Percentiles rank a stretch among this genome's conserved stretches.
phyloP scores from a whole-genome alignment of 2,113 vertebrate genomes.

The Nycticebus coucang region DNA sequence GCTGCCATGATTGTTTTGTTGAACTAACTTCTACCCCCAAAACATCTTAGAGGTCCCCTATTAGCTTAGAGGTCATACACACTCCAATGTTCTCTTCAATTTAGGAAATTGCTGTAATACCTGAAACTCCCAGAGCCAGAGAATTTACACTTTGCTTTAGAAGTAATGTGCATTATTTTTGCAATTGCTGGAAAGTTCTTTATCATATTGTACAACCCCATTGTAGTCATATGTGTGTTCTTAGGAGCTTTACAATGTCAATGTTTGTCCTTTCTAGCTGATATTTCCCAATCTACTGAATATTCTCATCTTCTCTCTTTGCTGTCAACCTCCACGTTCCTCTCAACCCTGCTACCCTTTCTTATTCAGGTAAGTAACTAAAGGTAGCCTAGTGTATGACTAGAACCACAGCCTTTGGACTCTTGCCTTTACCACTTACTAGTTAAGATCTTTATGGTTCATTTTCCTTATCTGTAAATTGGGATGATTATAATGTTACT shows the following conservation, averaged over 20 bases:
- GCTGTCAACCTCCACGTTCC: background rate
- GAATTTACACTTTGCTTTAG: background rate
- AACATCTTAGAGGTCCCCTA: background rate
- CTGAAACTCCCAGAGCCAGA: background rate
- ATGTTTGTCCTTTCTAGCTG: background rate
- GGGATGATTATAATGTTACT: background rate
- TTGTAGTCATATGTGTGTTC: background rate
- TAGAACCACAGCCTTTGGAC: background rate
- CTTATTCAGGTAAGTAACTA: background rate
- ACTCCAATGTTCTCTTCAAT: background rate
- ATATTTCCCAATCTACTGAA: background rate
- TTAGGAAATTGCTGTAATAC: conserved; percentile 3
- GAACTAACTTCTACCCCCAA: background rate
- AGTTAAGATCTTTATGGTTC: background rate
- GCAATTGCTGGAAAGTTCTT: background rate
- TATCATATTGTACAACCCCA: background rate
- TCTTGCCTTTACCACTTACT: background rate
- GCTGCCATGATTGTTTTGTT: background rate
- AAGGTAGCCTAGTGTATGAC: background rate
- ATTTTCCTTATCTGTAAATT: background rate
- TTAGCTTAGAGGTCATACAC: background rate
- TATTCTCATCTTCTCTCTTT: background rate
- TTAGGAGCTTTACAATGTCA: background rate
- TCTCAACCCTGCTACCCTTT: background rate
- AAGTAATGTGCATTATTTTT: background rate